These are phyloP conservation scores for Tokudaia tokunoshimensis DNA, from an alignment of 2,797 vertebrate species.

Conservation along the genomic window DNA sequence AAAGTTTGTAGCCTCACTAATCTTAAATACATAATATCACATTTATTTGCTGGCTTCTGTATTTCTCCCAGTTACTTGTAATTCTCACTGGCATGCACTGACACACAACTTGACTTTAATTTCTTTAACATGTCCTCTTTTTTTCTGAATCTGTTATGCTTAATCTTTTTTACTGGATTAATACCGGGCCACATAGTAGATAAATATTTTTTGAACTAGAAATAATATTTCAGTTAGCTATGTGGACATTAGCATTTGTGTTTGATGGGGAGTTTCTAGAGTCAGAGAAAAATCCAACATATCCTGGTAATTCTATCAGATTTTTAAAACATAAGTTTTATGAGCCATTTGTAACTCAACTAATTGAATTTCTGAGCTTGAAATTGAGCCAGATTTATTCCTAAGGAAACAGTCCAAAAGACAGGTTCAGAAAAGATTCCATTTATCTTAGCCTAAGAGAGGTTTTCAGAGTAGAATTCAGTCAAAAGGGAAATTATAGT, in stretches of 20 bases:
- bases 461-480: background rate
- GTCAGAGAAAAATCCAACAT: background rate
- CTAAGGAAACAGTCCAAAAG: background rate
- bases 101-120: background rate
- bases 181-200: background rate
- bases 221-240: background rate
- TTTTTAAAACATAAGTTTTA: background rate
- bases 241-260: background rate
- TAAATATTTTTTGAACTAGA: background rate
- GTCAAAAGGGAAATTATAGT: background rate
- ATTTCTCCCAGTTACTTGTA: background rate
- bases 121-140: background rate
- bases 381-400: background rate
- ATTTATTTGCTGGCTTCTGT: background rate
- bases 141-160: background rate
- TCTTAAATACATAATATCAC: background rate
- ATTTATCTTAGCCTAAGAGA: background rate
- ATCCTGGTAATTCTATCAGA: background rate
- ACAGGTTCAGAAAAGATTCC: background rate
- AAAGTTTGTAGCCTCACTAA: background rate
- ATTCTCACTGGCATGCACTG: background rate
- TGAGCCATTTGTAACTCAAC: background rate
- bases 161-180: background rate
- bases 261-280: background rate
- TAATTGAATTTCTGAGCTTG: background rate